Evolutionary conservation across 2,888 invertebrate genomes (phyloP).

Genomic region (Ecdyonurus torrentis): DNA sequence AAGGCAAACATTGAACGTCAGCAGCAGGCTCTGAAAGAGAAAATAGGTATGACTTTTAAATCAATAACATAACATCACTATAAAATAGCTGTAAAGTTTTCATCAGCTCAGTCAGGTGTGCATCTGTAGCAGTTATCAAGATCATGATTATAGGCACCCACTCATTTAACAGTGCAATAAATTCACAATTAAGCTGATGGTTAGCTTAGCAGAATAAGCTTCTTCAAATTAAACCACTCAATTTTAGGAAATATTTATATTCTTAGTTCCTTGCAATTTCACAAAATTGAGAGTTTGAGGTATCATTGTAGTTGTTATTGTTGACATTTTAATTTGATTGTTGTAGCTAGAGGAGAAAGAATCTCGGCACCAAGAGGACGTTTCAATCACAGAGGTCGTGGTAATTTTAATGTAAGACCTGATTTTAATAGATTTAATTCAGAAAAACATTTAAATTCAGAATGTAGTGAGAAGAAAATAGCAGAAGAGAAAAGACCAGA

Average conservation of each 20-base stretch:
- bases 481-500: too few species aligned
- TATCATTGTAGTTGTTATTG: too few species aligned
- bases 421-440: background rate
- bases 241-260: background rate
- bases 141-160: too few species aligned
- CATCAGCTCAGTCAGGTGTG: too few species aligned
- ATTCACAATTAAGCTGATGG: too few species aligned
- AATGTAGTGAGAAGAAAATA: background rate
- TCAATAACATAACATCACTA: background rate
- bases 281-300: background rate
- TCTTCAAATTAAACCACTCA: too few species aligned
- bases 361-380: background rate
- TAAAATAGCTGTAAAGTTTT: too few species aligned
- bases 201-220: too few species aligned
- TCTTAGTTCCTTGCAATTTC: background rate
- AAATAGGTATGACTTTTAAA: background rate
- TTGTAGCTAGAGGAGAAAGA: background rate
- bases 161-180: too few species aligned
- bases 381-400: background rate
- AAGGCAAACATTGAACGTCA: slow-evolving; percentile 46
- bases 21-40: background rate
- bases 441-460: background rate
- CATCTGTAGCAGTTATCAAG: too few species aligned
- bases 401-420: background rate
- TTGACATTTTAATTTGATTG: too few species aligned